A percentile compares a stretch with the other conserved stretches of the same genome.
Evolutionary conservation across 2,113 vertebrate genomes (phyloP).

Genomic region (Edolisoma coerulescens): DNA sequence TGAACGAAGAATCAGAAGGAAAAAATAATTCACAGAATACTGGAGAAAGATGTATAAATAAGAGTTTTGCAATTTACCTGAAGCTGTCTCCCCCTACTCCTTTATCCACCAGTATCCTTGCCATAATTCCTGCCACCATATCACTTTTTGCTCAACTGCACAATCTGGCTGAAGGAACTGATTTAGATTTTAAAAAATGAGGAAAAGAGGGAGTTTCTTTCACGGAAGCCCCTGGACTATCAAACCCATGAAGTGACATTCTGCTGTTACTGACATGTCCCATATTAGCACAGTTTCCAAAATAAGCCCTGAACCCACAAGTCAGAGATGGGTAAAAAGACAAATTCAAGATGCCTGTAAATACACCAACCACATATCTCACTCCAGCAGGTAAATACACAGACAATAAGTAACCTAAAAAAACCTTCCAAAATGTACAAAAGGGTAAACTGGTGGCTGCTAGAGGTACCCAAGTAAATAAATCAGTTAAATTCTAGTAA

Average conservation of each 20-base stretch:
- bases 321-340: neutral
- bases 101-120: neutral
- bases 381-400: neutral
- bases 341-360: neutral
- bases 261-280: neutral
- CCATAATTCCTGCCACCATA: neutral
- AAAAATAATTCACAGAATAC: neutral
- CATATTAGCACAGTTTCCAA: neutral
- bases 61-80: neutral
- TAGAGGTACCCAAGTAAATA: neutral
- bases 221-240: neutral
- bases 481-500: neutral
- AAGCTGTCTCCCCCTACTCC: neutral
- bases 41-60: neutral
- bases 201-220: neutral
- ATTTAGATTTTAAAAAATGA: neutral
- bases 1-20: neutral
- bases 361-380: accelerated
- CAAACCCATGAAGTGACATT: neutral
- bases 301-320: neutral
- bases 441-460: neutral
- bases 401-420: neutral
- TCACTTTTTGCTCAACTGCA: neutral
- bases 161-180: neutral
- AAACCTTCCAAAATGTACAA: neutral